A percentile compares a stretch with the other conserved stretches of the same genome.
phyloP scores from a whole-genome alignment of 2,888 invertebrate species.

The Meganola albula region DNA sequence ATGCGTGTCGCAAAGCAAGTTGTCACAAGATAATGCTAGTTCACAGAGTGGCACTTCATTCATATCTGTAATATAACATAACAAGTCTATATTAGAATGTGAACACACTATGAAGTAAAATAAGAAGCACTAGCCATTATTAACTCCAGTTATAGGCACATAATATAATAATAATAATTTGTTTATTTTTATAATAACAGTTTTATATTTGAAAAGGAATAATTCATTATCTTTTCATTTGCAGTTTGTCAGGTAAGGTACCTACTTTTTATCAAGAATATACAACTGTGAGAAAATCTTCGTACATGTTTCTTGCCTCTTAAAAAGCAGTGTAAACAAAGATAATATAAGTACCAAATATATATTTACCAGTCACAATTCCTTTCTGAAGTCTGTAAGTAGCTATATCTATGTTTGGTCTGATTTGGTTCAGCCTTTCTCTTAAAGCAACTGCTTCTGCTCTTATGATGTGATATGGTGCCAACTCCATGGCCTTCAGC shows the following conservation, averaged over 20 bases:
- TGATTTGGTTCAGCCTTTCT: slow-evolving; percentile 80
- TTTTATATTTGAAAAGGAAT: too few species aligned
- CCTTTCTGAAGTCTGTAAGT: slow-evolving; percentile 84
- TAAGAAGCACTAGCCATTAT: too few species aligned
- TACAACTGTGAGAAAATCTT: too few species aligned
- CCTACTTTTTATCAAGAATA: too few species aligned
- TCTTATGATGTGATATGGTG: slow-evolving; percentile 90
- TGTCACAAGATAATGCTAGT: slow-evolving; percentile 92
- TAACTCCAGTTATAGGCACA: too few species aligned
- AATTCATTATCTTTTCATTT: too few species aligned
- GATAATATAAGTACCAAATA: neutral
- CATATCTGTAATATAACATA: slow-evolving; percentile 78
- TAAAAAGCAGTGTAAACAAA: neutral
- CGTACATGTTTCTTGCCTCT: too few species aligned
- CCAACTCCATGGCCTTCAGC: slow-evolving; percentile 89
- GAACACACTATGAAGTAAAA: too few species aligned
- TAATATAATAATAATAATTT: too few species aligned
- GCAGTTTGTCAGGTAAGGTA: too few species aligned
- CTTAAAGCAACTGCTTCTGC: slow-evolving; percentile 82
- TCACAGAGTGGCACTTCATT: slow-evolving; percentile 91
- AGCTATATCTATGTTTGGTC: slow-evolving; percentile 81
- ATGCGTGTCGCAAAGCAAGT: slow-evolving; percentile 90
- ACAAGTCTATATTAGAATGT: too few species aligned
- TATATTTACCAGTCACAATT: slow-evolving; percentile 80
- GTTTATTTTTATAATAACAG: too few species aligned